Percentiles rank a stretch among this genome's conserved stretches.
phyloP scores from a whole-genome alignment of 2,797 vertebrate species.

The Ispidina lecontei region DNA sequence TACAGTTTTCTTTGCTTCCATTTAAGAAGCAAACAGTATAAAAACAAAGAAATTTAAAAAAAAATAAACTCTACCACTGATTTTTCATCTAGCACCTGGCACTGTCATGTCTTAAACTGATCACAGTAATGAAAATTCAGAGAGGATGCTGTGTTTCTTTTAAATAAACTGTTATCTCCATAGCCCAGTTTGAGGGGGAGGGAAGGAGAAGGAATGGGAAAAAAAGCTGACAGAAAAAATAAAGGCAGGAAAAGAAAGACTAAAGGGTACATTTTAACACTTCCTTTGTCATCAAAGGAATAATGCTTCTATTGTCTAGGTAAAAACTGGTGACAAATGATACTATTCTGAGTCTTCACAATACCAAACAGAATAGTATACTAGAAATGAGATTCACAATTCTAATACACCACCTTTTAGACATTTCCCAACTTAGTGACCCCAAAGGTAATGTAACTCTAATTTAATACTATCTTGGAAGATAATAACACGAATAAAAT shows the following conservation, averaged over 20 bases:
- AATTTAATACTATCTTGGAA: not conserved
- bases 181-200: not conserved
- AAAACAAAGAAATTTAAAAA: not conserved
- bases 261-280: not conserved
- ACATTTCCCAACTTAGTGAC: not conserved
- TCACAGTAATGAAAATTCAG: not conserved
- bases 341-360: not conserved
- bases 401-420: not conserved
- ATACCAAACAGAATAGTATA: not conserved
- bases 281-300: not conserved
- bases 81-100: not conserved
- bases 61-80: not conserved
- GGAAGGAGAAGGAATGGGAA: accelerated
- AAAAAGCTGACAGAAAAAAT: not conserved
- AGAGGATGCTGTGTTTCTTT: not conserved
- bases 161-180: not conserved
- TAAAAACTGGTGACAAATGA: not conserved
- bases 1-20: not conserved
- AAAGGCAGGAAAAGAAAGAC: not conserved
- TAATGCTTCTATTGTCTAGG: not conserved
- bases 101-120: not conserved
- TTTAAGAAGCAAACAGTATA: not conserved
- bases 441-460: not conserved
- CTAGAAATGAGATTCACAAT: not conserved
- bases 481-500: not conserved